Evolutionary conservation across 2,888 invertebrate species (phyloP), one percentile per base, ranked within the genome.

Genomic region (Andricus quercusramuli): DNA sequence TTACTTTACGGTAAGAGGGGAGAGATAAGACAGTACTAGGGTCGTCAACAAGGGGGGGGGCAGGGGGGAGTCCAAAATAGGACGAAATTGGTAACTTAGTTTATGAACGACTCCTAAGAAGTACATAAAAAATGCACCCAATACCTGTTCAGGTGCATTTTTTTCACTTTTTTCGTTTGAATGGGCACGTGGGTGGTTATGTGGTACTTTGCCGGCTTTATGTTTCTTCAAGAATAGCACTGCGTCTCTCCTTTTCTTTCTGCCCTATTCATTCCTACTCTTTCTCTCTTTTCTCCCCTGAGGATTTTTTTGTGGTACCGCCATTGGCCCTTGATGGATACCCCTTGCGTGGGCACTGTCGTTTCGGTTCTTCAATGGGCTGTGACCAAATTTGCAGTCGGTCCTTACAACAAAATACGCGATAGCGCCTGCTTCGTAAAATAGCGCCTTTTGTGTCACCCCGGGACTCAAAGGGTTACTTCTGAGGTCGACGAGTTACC

Each of bases 311-410:
- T 89, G 86, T 88, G 85, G 82, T 86, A 86, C 90, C 88, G 90
- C 90, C 89, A 90, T 90, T 91, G 90, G 82, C 85, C 85, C 88
- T 89, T 90, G 91, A 90, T 91, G 89, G 90, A 91, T 91, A 90
- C 86, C 87, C 89, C 80, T 89, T 90, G 91, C 90, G 90, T 90
- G 90, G 91, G 90, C 89, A 86, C 78, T 83, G 85, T 82, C 87
- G 87, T 89, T 87, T 85, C 87, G 83, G 78, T 85, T 86, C 85
- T 85, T 87, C 87, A 86, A 88, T 87, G 85, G 87, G 82, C 85
- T 85, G 85, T 86, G 88, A 87, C 88, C 86, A 84, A 89, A 87
- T 87, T 86, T 87, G 85, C 85, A 79, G 83, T 77, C 77, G 81
- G 70, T 79, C 84, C 79, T 85, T 74, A 79, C 79, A 74, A 37